Conservation (phyloP, 1,140 invertebrate genomes). For the Calliphora vicina region DNA sequence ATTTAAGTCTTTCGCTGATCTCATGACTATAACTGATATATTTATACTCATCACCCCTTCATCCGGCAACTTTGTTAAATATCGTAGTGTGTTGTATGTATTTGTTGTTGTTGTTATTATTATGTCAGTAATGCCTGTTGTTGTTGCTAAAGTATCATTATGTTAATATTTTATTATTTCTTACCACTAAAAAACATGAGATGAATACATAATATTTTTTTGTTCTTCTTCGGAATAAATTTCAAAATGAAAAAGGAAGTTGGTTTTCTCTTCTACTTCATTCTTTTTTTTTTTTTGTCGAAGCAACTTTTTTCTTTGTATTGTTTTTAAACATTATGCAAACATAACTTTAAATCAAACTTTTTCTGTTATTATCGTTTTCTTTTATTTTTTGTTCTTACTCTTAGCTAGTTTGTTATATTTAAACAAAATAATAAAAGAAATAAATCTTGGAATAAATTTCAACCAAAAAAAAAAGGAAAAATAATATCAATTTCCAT, state of each 20-base stretch:
- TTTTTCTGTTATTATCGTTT: background rate
- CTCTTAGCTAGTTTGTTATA: too few species aligned
- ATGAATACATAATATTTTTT: slow-evolving; percentile 20
- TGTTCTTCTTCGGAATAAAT: slow-evolving; percentile 5
- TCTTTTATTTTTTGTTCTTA: background rate
- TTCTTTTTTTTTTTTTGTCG: background rate
- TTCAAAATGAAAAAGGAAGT: background rate
- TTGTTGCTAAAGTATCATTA: slow-evolving; percentile 28
- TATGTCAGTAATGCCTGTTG: background rate
- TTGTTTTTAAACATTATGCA: background rate
- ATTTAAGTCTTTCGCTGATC: too few species aligned
- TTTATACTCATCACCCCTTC: too few species aligned
- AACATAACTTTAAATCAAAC: slow-evolving; percentile 6
- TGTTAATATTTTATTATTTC: slow-evolving; percentile 35
- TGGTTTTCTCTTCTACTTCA: background rate
- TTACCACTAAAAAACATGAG: slow-evolving; percentile 18
- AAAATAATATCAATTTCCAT: background rate
- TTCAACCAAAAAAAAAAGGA: background rate
- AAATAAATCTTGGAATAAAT: background rate
- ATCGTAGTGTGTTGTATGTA: background rate
- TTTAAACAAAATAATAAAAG: background rate
- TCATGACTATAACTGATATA: too few species aligned
- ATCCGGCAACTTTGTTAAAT: background rate
- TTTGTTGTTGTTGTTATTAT: background rate
- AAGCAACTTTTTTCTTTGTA: background rate